Base-by-base conservation (phyloP, 1,140 invertebrate species). In the Arctopsyche grandis region DNA sequence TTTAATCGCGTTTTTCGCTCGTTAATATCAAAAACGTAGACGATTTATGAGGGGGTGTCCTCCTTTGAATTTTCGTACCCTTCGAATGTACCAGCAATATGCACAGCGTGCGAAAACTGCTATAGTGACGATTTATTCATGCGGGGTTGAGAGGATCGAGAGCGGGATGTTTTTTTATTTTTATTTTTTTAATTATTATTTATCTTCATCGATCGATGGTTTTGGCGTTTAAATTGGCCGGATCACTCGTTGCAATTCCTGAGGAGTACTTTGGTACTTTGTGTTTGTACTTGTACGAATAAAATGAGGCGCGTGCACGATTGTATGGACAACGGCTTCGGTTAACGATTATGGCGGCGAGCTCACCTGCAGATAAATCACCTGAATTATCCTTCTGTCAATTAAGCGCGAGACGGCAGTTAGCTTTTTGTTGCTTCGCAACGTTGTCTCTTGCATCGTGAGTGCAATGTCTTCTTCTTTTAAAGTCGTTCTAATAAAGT, bases 261-360 rank as follows among this genome's bases (percentile, higher is more conserved):
- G 29, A 4, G 29, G 3, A 7, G 29, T 38, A 38, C 29, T 38
- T 4, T 38, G 1, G 7, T 38, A 38, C 29, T n/a, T n/a, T n/a
- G n/a, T n/a, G n/a, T n/a, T n/a, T n/a, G 7, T 38, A 38, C 29
- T 4, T 38, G 7, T 52, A 52, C 10, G 12, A 52, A 52, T 52
- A 10, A 12, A 52, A 52, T 16, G 48, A 52, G 48, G 16, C 48
- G 12, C 48, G 48, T 52, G 10, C 48, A 16, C 48, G 12, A 52
- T 52, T 52, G 10, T 52, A 52, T 52, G 48, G 16, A 52, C 48
- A 52, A 52, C 48, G 48, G 48, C 48, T 1, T 5, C 16, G 16
- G 26, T 66, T 66, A 66, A 66, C 24, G 63, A 66, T 66, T 66
- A 66, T 66, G 63, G 63, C 63, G 24, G 63, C 10, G 63, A 26